Conservation (phyloP, 64 coral and sea anemone species). For the Catalaphyllia jardinei region DNA sequence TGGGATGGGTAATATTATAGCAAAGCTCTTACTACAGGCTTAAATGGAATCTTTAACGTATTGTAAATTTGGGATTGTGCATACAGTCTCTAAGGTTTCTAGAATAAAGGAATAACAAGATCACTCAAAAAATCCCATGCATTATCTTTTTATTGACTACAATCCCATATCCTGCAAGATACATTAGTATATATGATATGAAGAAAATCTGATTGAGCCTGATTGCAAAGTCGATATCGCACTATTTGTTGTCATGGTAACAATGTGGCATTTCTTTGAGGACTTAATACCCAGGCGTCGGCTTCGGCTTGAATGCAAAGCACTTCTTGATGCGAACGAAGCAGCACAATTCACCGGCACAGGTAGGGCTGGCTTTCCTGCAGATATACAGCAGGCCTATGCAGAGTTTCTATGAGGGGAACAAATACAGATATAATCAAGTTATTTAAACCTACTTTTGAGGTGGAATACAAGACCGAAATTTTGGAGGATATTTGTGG, state of each 20-base stretch:
- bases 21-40: too few relatives aligned
- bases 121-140: too few relatives aligned
- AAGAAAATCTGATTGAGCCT: not conserved
- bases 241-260: constrained; percentile 33
- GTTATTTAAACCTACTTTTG: too few relatives aligned
- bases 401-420: not conserved
- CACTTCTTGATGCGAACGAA: constrained; percentile 36
- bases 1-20: too few relatives aligned
- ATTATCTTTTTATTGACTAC: not conserved
- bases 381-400: not conserved
- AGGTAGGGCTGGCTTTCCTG: not conserved
- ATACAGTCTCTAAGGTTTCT: too few relatives aligned
- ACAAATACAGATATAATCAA: not conserved
- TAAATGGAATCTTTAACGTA: too few relatives aligned
- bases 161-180: not conserved
- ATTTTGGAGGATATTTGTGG: too few relatives aligned
- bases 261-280: not conserved
- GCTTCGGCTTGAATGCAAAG: not conserved
- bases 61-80: too few relatives aligned
- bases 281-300: not conserved
- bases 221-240: constrained; percentile 24
- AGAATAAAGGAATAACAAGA: too few relatives aligned
- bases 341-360: constrained; percentile 14
- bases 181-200: not conserved
- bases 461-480: too few relatives aligned